Evolutionary conservation across 2,797 vertebrate species (phyloP), one percentile per base, ranked within the genome.

Genomic region (Chloroceryle amazona): DNA sequence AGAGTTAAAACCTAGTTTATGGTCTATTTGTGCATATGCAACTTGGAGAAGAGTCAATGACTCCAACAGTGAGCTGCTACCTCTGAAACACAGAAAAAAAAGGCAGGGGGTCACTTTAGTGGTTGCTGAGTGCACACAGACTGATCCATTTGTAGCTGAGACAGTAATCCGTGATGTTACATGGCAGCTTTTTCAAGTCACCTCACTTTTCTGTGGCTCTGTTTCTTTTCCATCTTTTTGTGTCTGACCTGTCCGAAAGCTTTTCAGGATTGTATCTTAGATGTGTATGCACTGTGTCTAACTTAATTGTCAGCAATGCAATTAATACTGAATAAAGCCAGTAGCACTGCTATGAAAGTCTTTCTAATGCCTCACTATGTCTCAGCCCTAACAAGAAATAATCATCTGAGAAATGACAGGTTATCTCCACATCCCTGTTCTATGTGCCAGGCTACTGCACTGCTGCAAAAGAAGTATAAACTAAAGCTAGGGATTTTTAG

Each of bases 251-350:
- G 21, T 31, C 51, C 57, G 51, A n/a, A 73, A 63, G 31, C 3
- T 89, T 81, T 89, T 83, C 55, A 46, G 41, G 28, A 39, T 49
- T 81, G 14, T 33, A 55, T 71, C 37, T 83, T 39, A 13, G 37
- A 37, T 10, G 17, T 23, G 14, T 41, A 67, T 31, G 26, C 0
- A 0, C 16, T 0, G 0, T 65, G 52, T 70, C 74, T 94, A 79
- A 68, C 25, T 76, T 81, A 54, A 54, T 6, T 46, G 47, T 54
- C 61, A 78, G 15, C 33, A 86, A 49, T 7, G 12, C 74, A 82
- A 90, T 88, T 87, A 88, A 55, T 52, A 63, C 10, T 46, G 44
- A 78, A 83, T 67, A 26, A 91, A 87, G 16, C 60, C 79, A 70
- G 47, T 23, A 71, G 5, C 10, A 73, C 10, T 80, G 39, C 29